phyloP scores from a whole-genome alignment of 1,140 invertebrate genomes.

The Cherax quadricarinatus region DNA sequence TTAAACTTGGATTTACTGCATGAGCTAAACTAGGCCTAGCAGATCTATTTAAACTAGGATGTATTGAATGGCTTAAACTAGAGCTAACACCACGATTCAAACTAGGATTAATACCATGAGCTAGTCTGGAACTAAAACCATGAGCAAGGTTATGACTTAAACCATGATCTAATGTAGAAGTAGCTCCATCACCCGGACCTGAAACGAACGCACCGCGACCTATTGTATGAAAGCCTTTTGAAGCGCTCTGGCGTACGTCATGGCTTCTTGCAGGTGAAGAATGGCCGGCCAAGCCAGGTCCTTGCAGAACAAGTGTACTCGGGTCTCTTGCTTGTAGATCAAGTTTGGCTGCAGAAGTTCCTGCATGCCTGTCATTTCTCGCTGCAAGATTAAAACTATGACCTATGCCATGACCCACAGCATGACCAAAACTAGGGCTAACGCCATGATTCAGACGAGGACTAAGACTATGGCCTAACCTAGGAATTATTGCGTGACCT shows the following conservation, averaged over 20 bases:
- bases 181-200: not conserved
- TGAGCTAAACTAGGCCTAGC: not conserved
- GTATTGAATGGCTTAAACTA: not conserved
- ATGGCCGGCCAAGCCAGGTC: too few relatives aligned
- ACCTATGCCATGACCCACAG: not conserved
- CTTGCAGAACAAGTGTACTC: too few relatives aligned
- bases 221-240: not conserved
- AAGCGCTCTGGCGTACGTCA: too few relatives aligned
- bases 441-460: not conserved
- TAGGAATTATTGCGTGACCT: not conserved
- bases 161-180: not conserved
- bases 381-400: not conserved
- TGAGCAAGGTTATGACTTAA: not conserved
- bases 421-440: not conserved
- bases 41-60: not conserved
- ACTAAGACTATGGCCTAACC: not conserved
- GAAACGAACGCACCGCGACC: not conserved
- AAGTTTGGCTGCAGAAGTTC: too few relatives aligned
- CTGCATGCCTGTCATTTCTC: too few relatives aligned
- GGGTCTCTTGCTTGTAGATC: too few relatives aligned
- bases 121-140: not conserved
- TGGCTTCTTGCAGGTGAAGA: too few relatives aligned
- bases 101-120: not conserved
- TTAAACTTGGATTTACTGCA: not conserved
- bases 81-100: not conserved